Base-by-base conservation (phyloP, 1,140 invertebrate genomes). In the Procambarus clarkii region DNA sequence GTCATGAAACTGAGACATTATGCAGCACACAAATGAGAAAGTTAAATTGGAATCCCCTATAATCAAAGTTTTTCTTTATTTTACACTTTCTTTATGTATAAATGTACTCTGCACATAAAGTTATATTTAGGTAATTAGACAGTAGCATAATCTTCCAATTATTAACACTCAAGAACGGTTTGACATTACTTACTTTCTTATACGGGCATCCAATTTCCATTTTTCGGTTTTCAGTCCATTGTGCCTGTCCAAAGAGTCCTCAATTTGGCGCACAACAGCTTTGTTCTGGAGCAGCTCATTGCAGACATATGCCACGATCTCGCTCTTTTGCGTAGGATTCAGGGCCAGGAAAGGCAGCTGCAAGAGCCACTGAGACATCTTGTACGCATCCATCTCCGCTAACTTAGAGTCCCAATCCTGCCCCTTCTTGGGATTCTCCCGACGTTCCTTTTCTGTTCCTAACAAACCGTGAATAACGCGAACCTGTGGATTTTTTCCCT, bases 241-340 rank as follows among this genome's bases (percentile, higher is more conserved):
- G 91, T 95, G 95, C 71, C 93, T 93, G 89, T 96, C 95, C 71
- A 95, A 94, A 86, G 94, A 95, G 78, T 94, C 94, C 78, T 96
- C 95, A 46, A 96, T 95, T 93, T 96, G 95, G 93, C 94, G 93
- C 9, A 97, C 95, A 92, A 99, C 97, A 71, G 97, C 96, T 95
- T 98, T 98, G 94, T 98, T 98, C 94, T 98, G 97, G 78, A 99
- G 95, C 93, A 99, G 95, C 95, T 99, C 98, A 95, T 99, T 98
- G 95, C 98, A 99, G 2, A 99, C 95, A 94, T 97, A 98, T 3
- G 97, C 97, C 54, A 99, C 94, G 94, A 99, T 97, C 91, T 97
- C 96, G 0, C 97, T 96, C 94, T 99, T 99, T 86, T 97, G 96
- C 2, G 97, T 97, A 8, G 98, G 96, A 94, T 97, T 98, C 5